Evolutionary conservation across 2,113 vertebrate species (phyloP).

Genomic region (Grallaria varia): DNA sequence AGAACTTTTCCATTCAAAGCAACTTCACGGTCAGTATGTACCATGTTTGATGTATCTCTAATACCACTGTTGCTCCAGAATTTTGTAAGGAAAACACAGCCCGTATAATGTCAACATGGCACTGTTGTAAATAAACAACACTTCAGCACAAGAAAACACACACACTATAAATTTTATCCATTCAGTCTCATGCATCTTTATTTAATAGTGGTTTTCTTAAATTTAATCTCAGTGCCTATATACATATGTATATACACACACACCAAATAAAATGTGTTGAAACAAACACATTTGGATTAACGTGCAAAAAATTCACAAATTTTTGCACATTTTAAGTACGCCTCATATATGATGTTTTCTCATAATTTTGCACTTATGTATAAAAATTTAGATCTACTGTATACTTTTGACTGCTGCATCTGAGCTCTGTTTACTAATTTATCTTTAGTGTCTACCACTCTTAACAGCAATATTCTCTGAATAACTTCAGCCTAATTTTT

Average conservation of each 20-base stretch:
- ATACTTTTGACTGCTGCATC: constrained; percentile 64
- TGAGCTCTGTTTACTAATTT: not conserved
- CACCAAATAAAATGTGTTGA: not conserved
- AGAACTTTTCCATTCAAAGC: not conserved
- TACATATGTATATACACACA: not conserved
- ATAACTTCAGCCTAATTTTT: not conserved
- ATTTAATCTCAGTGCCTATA: not conserved
- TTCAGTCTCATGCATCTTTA: not conserved
- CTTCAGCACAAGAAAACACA: not conserved
- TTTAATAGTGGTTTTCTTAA: not conserved
- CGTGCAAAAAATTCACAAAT: not conserved
- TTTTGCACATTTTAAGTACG: not conserved
- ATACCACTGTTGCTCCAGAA: not conserved
- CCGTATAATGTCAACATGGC: not conserved
- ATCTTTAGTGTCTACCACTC: not conserved
- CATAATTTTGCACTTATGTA: not conserved
- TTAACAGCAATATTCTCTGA: not conserved
- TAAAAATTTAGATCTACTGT: constrained; percentile 30
- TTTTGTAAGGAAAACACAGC: not conserved
- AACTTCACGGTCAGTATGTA: not conserved
- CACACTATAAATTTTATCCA: not conserved
- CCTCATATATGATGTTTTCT: not conserved
- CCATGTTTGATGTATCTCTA: not conserved
- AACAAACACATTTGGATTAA: not conserved
- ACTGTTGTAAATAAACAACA: not conserved